Evolutionary conservation across 2,888 invertebrate species (phyloP).

Genomic region (Alloplasta piceator): DNA sequence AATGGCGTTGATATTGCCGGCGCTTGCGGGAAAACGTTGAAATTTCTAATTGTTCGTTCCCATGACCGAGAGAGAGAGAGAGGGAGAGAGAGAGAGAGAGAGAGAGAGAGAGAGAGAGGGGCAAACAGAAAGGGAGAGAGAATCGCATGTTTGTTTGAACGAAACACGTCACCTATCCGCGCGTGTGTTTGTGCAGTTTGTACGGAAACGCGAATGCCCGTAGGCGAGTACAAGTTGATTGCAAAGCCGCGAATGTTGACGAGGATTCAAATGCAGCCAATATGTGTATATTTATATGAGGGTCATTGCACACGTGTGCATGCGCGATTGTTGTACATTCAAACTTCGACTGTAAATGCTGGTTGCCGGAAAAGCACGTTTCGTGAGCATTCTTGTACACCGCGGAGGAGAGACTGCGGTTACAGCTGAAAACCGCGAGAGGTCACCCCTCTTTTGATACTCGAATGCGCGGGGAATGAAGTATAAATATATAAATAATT

Average conservation of each 20-base stretch:
- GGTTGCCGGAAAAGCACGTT: constrained; percentile 31
- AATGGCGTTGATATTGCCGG: constrained; percentile 43
- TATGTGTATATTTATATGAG: neutral
- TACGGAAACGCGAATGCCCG: constrained; percentile 14
- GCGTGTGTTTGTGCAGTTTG: constrained; percentile 1
- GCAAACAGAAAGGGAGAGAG: neutral
- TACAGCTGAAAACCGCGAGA: constrained; percentile 41
- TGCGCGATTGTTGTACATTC: constrained; percentile 12
- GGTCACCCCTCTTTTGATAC: constrained; percentile 42
- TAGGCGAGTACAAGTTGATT: constrained; percentile 22
- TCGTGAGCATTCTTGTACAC: constrained; percentile 51
- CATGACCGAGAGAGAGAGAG: neutral
- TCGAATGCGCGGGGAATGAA: constrained; percentile 49
- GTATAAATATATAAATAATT: constrained; percentile 20
- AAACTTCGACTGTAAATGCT: constrained; percentile 31
- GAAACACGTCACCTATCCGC: too few species aligned
- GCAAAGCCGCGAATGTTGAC: constrained; percentile 34
- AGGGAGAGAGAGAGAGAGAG: too few species aligned
- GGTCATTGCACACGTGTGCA: neutral
- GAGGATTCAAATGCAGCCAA: constrained; percentile 8
- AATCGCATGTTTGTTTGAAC: too few species aligned
- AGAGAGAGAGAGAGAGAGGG: neutral
- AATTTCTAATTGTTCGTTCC: constrained; percentile 28
- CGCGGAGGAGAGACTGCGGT: constrained; percentile 19
- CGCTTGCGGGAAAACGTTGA: constrained; percentile 54